Percentiles rank a stretch among this genome's conserved stretches.
These are phyloP conservation scores for Steatocranus sp. DNA, from an alignment of 2,797 vertebrate genomes.

Conservation along the genomic window DNA sequence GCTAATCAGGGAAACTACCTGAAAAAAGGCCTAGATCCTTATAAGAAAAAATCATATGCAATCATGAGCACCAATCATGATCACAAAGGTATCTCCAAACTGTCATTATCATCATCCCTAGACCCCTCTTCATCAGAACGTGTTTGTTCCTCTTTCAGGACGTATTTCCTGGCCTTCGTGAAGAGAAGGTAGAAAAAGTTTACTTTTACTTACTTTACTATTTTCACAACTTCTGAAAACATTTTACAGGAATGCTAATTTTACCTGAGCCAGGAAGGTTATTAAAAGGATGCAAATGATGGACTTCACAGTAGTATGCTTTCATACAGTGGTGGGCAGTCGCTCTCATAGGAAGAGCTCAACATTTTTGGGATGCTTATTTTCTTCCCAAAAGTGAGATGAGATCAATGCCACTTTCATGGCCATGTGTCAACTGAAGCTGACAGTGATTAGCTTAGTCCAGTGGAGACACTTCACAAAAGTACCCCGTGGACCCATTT, in stretches of 20 bases:
- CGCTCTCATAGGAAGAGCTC: not conserved
- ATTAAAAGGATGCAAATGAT: not conserved
- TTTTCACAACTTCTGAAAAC: not conserved
- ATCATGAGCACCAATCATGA: slow-evolving; percentile 6
- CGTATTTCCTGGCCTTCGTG: not conserved
- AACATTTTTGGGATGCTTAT: not conserved
- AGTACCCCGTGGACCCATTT: not conserved
- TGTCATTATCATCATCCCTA: slow-evolving; percentile 19
- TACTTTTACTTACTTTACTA: too few species aligned
- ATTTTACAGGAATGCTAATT: not conserved
- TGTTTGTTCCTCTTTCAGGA: not conserved
- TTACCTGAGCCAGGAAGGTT: not conserved
- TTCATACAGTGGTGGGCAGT: not conserved
- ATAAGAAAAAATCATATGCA: not conserved
- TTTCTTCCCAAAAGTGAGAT: not conserved
- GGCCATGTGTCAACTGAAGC: not conserved
- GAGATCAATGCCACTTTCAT: not conserved
- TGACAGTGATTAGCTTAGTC: not conserved
- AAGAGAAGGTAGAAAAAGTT: not conserved
- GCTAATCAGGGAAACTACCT: slow-evolving; percentile 13
- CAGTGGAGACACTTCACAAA: not conserved
- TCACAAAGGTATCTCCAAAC: not conserved
- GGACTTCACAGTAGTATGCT: not conserved
- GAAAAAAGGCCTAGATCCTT: not conserved
- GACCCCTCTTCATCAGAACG: not conserved